phyloP scores from a whole-genome alignment of 1,140 invertebrate species.

The Maconellicoccus hirsutus region DNA sequence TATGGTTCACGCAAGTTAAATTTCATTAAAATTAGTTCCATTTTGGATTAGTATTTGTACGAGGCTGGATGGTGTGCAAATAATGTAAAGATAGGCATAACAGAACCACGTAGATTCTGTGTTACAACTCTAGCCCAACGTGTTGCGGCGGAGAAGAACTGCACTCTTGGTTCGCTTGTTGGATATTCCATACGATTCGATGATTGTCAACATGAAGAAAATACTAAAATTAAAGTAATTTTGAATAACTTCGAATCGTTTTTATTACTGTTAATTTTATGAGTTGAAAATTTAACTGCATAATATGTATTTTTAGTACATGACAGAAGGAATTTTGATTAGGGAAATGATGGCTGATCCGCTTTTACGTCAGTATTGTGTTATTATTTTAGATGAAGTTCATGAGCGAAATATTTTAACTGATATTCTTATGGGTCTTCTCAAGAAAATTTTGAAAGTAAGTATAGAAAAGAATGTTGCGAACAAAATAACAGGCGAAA shows the following conservation, averaged over 20 bases:
- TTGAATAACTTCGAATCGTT: background rate
- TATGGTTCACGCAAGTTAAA: slow-evolving; percentile 27
- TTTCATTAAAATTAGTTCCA: slow-evolving; percentile 5
- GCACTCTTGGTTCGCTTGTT: slow-evolving; percentile 64
- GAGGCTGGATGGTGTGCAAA: slow-evolving; percentile 77
- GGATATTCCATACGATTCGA: slow-evolving; percentile 92
- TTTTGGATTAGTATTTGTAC: slow-evolving; percentile 37
- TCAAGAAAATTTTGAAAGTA: slow-evolving; percentile 82
- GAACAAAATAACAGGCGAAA: slow-evolving; percentile 23
- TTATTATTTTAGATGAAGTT: slow-evolving; percentile 91
- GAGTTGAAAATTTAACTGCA: too few species aligned
- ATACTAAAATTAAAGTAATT: slow-evolving; percentile 74
- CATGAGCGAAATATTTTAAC: slow-evolving; percentile 88
- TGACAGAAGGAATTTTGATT: slow-evolving; percentile 91
- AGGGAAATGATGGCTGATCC: slow-evolving; percentile 93
- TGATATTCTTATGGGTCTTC: slow-evolving; percentile 84
- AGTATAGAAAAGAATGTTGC: slow-evolving; percentile 26
- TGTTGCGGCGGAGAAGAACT: slow-evolving; percentile 80
- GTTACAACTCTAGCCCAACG: slow-evolving; percentile 77
- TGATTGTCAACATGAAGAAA: slow-evolving; percentile 48
- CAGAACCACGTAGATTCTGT: slow-evolving; percentile 83
- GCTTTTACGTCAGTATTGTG: slow-evolving; percentile 73
- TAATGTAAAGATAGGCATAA: slow-evolving; percentile 67
- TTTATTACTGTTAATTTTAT: slow-evolving; percentile 9
- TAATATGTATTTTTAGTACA: slow-evolving; percentile 59